Evolutionary conservation across 2,888 invertebrate genomes (phyloP).

Genomic region (Rhamphomyia laevipes): DNA sequence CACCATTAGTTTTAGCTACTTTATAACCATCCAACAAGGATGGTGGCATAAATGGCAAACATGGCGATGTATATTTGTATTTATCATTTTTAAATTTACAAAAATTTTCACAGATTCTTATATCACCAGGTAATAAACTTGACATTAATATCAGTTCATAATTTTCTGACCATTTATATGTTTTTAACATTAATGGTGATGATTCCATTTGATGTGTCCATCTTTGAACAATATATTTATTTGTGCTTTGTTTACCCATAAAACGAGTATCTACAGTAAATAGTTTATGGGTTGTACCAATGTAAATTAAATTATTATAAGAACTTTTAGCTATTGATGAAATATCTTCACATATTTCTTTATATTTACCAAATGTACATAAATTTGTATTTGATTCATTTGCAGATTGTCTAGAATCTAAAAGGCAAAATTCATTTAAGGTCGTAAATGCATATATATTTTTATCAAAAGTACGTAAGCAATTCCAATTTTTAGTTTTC

Average conservation of each 20-base stretch:
- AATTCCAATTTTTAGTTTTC: constrained; percentile 22
- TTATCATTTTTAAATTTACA: constrained; percentile 3
- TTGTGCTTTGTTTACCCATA: constrained; percentile 15
- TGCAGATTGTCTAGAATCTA: constrained; percentile 24
- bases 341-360: constrained; percentile 23
- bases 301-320: constrained; percentile 27
- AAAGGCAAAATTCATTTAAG: constrained; percentile 20
- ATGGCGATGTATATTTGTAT: constrained; percentile 18
- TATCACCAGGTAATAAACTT: constrained; percentile 23
- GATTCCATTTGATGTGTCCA: constrained; percentile 32
- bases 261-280: constrained; percentile 28
- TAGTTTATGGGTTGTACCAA: constrained; percentile 30
- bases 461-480: constrained; percentile 17
- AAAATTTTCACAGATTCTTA: constrained; percentile 25
- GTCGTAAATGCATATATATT: constrained; percentile 25
- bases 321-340: constrained; percentile 22
- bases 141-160: constrained; percentile 25
- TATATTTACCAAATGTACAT: constrained; percentile 6
- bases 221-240: constrained; percentile 17
- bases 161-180: constrained; percentile 14
- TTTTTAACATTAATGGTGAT: constrained; percentile 26
- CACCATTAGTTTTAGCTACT: constrained; percentile 19
- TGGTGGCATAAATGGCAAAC: constrained; percentile 26
- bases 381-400: constrained; percentile 16
- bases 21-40: constrained; percentile 22